A percentile compares a stretch with the other conserved stretches of the same genome.
Conservation (phyloP, 2,797 vertebrate genomes). For the Mormyrus hasselquistii region DNA sequence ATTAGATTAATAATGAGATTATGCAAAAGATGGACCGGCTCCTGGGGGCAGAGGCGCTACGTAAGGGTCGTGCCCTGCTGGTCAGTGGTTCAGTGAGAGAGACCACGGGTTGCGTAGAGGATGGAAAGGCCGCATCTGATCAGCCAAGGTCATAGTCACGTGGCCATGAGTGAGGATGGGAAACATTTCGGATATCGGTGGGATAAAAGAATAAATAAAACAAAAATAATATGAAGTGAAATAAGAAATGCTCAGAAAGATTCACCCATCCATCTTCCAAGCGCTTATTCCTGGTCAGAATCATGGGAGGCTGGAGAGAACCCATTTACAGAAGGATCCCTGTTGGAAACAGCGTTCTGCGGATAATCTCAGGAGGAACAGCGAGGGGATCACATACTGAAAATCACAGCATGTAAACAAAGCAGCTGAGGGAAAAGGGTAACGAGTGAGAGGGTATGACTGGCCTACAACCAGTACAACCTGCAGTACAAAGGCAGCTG, state of each 20-base stretch:
- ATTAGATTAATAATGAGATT: slow-evolving; percentile 11
- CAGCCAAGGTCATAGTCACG: background rate
- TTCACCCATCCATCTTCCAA: background rate
- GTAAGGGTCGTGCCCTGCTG: background rate
- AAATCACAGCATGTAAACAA: background rate
- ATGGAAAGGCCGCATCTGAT: background rate
- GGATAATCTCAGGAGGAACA: background rate
- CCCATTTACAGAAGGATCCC: background rate
- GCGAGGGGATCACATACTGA: background rate
- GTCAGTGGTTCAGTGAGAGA: background rate
- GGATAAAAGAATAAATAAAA: background rate
- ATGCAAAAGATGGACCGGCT: background rate
- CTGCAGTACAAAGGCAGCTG: background rate
- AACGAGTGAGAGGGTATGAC: background rate
- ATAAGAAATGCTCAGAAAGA: background rate
- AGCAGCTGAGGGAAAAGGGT: background rate
- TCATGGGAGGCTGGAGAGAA: background rate
- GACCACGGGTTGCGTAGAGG: background rate
- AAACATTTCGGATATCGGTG: background rate
- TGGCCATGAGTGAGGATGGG: background rate
- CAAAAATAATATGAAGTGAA: background rate
- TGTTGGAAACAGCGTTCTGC: background rate
- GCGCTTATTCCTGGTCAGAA: background rate
- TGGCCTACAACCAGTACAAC: background rate
- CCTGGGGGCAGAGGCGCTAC: background rate